Evolutionary conservation across 2,888 invertebrate species (phyloP), one percentile per base, ranked within the genome.

Genomic region (Ctenicera cuprea): DNA sequence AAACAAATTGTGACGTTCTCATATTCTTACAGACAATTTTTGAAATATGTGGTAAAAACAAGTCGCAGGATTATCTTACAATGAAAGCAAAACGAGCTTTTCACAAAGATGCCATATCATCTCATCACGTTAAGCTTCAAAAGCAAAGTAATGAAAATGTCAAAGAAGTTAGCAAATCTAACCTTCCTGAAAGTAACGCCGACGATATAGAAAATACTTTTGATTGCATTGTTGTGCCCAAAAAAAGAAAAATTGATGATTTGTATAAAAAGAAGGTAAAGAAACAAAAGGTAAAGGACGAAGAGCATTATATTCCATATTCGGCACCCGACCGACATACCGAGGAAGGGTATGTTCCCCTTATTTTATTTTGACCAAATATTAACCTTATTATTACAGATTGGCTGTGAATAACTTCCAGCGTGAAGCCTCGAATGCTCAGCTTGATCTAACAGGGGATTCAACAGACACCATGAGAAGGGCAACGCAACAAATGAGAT

Each of bases 271-370:
- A 88, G 71, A 92, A 90, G 80, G 89, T 88, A 79, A 90, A 90
- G 80, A 91, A 87, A 80, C 86, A 82, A 62, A 88, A 88, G 75
- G 86, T 88, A 48, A 88, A 87, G 48, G 94, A 96, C 73, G 92
- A 93, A 74, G 95, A 97, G 80, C 93, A 96, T 87, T 98, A 94
- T 85, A 93, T 98, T 78, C 94, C 95, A 1, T 97, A 98, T 85
- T 89, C 90, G 73, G 94, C 97, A 0, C 90, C 92, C 43, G 97
- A 98, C 86, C 93, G 92, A 83, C 94, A 95, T 79, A 95, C 95
- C 0, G 97, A 97, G 87, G 89, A 91, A 77, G 95, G 94, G 94
- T 94, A 86, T 87, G 86, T 82, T 48, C 22, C 43, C 61, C 48
- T 14, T 9, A 14, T 45, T 14, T 45, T 14, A 14, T 8, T 4